Evolutionary conservation across 2,113 vertebrate genomes (phyloP).

Genomic region (Semnornis frantzii): DNA sequence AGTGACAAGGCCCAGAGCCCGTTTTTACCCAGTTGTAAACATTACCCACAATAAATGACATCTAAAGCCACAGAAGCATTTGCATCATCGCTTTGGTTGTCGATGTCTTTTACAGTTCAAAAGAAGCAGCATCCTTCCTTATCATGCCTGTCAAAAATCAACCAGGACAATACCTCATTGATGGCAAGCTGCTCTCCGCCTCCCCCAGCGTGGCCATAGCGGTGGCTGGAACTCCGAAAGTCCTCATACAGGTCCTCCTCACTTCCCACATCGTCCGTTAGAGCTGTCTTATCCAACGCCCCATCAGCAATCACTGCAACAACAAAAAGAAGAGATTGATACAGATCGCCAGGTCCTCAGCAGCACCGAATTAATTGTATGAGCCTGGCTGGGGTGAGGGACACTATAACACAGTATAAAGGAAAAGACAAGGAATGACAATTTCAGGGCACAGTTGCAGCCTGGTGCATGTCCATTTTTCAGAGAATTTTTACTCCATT

Average conservation of each 20-base stretch:
- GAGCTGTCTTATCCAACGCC: slow-evolving; percentile 75
- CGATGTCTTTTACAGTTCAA: neutral
- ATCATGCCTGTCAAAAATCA: neutral
- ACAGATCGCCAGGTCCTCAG: neutral
- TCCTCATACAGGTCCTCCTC: slow-evolving; percentile 94
- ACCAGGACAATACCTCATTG: slow-evolving; percentile 84
- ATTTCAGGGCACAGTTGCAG: neutral
- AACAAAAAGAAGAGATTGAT: neutral
- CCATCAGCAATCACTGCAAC: slow-evolving; percentile 84
- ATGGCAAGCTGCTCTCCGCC: slow-evolving; percentile 95
- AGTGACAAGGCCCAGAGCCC: neutral
- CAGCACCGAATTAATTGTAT: neutral
- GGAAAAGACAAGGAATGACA: neutral
- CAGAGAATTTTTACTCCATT: neutral
- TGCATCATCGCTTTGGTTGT: neutral
- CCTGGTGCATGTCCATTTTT: neutral
- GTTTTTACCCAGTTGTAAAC: neutral
- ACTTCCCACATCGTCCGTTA: slow-evolving; percentile 82
- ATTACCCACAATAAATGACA: neutral
- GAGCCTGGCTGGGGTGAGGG: neutral
- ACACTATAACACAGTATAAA: accelerated
- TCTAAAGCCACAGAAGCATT: neutral
- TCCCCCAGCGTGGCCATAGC: slow-evolving; percentile 88
- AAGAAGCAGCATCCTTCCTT: neutral
- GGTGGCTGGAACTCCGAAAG: slow-evolving; percentile 83